phyloP scores from a whole-genome alignment of 2,113 vertebrate species.

The Aix galericulata region DNA sequence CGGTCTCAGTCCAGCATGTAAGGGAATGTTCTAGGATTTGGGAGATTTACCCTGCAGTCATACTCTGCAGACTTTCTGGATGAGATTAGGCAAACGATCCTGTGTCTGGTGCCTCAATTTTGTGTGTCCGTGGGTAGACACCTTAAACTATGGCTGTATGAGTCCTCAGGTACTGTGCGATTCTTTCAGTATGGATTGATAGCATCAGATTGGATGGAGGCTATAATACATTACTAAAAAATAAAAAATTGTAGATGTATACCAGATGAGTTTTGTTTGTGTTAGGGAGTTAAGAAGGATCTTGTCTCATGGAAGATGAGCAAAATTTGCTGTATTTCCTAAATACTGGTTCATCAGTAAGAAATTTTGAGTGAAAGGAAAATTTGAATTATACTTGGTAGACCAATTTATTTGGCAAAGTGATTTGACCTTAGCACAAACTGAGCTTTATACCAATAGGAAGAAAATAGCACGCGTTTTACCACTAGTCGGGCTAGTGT shows the following conservation, averaged over 20 bases:
- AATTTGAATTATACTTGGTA: neutral
- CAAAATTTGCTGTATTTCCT: neutral
- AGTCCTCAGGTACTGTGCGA: neutral
- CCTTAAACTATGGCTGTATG: neutral
- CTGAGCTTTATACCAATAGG: neutral
- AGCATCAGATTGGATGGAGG: neutral
- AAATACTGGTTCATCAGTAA: neutral
- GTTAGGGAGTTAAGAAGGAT: neutral
- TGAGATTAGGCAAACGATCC: neutral
- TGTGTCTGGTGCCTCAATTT: neutral
- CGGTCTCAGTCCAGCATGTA: neutral
- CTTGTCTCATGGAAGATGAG: neutral
- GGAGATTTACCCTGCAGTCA: neutral
- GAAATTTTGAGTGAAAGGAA: neutral
- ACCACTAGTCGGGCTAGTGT: neutral
- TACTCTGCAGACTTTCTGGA: neutral
- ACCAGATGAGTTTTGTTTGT: neutral
- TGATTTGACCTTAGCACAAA: neutral
- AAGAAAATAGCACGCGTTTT: neutral
- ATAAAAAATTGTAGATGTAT: rapidly evolving
- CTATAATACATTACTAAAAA: neutral
- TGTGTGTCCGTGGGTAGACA: neutral
- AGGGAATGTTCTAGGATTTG: neutral
- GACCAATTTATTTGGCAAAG: neutral
- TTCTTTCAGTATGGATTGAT: neutral